Evolutionary conservation across 2,113 vertebrate species (phyloP).

Genomic region (Plotosus lineatus): DNA sequence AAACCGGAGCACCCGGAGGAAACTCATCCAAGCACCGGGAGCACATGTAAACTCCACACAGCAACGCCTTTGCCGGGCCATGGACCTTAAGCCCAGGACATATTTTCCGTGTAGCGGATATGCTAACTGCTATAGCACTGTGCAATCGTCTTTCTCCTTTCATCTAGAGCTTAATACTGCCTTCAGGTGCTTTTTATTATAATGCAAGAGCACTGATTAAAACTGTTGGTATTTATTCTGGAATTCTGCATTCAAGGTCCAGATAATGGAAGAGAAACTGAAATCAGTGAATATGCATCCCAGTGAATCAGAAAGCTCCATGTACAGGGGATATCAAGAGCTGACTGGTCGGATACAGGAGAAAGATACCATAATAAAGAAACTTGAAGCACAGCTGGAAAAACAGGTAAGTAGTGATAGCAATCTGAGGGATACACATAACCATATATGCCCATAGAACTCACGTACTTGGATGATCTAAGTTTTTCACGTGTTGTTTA

Average conservation of each 20-base stretch:
- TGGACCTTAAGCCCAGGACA: no score
- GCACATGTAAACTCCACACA: no score
- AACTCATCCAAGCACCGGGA: no score
- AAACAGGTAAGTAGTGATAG: conserved; percentile 75
- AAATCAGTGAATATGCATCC: conserved; percentile 77
- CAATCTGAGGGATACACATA: conserved; percentile 50
- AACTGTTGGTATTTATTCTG: background rate
- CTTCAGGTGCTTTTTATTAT: background rate
- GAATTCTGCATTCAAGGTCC: conserved; percentile 69
- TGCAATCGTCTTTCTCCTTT: background rate
- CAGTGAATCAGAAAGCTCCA: conserved; percentile 73
- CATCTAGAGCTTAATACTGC: background rate
- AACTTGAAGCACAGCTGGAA: conserved; percentile 79
- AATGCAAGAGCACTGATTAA: background rate
- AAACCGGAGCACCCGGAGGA: no score
- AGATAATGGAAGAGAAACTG: conserved; percentile 83
- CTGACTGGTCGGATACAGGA: conserved; percentile 74
- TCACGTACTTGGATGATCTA: background rate
- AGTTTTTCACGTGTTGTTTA: conserved; percentile 47
- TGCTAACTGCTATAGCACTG: no score
- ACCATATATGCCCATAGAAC: conserved; percentile 58
- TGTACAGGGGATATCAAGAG: conserved; percentile 79
- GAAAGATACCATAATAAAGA: conserved; percentile 79
- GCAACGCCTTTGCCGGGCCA: no score
- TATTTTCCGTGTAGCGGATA: no score